These are phyloP conservation scores for Bombylius discolor DNA, from an alignment of 2,888 invertebrate species.

Conservation along the genomic window DNA sequence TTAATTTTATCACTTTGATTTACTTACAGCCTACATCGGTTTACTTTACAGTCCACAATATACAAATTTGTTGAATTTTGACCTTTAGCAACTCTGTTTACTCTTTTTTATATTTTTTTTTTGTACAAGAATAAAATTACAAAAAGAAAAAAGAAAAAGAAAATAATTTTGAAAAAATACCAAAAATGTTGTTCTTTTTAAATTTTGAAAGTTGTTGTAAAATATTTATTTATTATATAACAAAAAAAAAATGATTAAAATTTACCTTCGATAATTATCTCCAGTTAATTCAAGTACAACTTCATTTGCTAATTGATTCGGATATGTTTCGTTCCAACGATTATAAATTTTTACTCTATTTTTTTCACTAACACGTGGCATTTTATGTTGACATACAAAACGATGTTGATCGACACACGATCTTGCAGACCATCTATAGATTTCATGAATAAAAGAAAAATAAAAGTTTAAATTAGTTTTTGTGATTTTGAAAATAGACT, in stretches of 20 bases:
- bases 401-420: conserved; percentile 32
- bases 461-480: neutral
- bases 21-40: neutral
- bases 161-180: neutral
- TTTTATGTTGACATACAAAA: conserved; percentile 37
- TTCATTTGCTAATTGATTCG: conserved; percentile 34
- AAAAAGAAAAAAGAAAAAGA: neutral
- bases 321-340: conserved; percentile 36
- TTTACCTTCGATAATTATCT: neutral
- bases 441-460: neutral
- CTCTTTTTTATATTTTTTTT: neutral
- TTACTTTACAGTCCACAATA: neutral
- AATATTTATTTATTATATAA: too few relatives aligned
- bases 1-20: too few relatives aligned
- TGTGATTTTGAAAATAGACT: too few relatives aligned
- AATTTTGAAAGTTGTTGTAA: too few relatives aligned
- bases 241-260: too few relatives aligned
- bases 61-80: neutral
- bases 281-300: conserved; percentile 26
- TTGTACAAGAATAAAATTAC: neutral
- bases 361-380: conserved; percentile 35
- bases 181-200: too few relatives aligned
- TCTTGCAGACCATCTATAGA: conserved; percentile 32
- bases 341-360: conserved; percentile 34
- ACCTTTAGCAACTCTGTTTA: neutral